Evolutionary conservation across 1,140 invertebrate species (phyloP).

Genomic region (Camponotus pennsylvanicus): DNA sequence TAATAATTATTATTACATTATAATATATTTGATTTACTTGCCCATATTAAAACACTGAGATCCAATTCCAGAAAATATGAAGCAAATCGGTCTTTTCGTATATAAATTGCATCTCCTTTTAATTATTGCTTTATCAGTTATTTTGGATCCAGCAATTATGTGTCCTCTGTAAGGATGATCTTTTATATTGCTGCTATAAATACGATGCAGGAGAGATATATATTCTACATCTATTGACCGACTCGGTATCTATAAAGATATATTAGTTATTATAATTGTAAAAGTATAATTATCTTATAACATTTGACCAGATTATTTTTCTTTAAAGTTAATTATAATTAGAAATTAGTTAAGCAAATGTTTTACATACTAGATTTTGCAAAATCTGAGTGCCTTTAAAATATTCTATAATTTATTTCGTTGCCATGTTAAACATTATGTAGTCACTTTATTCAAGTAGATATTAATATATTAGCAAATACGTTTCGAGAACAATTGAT

Average conservation of each 20-base stretch:
- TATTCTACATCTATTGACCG: slow-evolving; percentile 88
- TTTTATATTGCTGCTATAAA: slow-evolving; percentile 86
- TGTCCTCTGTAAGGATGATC: slow-evolving; percentile 84
- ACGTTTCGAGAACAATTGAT: too few relatives aligned
- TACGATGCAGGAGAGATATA: slow-evolving; percentile 85
- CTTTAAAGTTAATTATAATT: too few relatives aligned
- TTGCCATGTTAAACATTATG: too few relatives aligned
- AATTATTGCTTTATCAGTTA: background rate
- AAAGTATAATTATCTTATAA: background rate
- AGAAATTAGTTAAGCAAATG: too few relatives aligned
- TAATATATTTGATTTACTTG: slow-evolving; percentile 7
- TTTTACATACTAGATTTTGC: too few relatives aligned
- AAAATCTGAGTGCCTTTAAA: too few relatives aligned
- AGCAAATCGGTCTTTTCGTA: slow-evolving; percentile 59
- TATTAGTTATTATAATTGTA: background rate
- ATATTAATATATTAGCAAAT: too few relatives aligned
- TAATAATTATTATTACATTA: background rate
- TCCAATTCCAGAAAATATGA: slow-evolving; percentile 70
- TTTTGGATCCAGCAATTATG: slow-evolving; percentile 82
- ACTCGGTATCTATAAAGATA: slow-evolving; percentile 78
- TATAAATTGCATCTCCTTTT: slow-evolving; percentile 28
- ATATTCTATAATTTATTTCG: too few relatives aligned
- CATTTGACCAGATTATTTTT: background rate
- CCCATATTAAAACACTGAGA: slow-evolving; percentile 64
- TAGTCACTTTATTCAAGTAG: too few relatives aligned